phyloP scores from a whole-genome alignment of 2,113 vertebrate genomes.

The Apistogramma diplotaenia region DNA sequence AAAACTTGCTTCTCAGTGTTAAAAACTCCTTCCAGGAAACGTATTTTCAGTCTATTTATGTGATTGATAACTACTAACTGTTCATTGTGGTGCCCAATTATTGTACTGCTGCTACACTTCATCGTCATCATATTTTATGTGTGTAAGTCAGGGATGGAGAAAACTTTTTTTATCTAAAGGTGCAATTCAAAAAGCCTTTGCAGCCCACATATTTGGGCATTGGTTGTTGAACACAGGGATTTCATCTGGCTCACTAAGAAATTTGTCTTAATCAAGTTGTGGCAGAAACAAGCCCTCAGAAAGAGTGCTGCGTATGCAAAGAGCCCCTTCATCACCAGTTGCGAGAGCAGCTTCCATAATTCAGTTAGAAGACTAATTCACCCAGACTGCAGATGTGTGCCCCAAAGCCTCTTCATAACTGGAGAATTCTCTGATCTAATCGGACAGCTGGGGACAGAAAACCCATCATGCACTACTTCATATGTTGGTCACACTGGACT shows the following conservation, averaged over 20 bases:
- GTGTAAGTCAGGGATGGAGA: not conserved
- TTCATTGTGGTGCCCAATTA: conserved; percentile 18
- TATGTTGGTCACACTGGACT: not conserved
- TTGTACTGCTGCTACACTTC: conserved; percentile 13
- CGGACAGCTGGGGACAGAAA: conserved; percentile 7
- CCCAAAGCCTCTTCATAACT: conserved; percentile 27
- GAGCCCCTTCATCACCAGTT: conserved; percentile 16
- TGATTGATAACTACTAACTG: conserved; percentile 6
- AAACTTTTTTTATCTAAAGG: not conserved
- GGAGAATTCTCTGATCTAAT: conserved; percentile 45
- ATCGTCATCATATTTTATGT: conserved; percentile 1
- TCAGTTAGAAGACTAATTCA: conserved; percentile 27
- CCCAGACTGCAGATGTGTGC: conserved; percentile 3
- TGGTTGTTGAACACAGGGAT: not conserved
- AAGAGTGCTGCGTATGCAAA: conserved; percentile 30
- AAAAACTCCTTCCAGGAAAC: conserved; percentile 31
- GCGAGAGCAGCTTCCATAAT: conserved; percentile 20
- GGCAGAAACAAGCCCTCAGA: conserved; percentile 46
- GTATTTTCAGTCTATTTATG: conserved; percentile 10
- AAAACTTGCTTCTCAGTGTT: not conserved
- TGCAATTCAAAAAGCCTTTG: not conserved
- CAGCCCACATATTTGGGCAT: not conserved
- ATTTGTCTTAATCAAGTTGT: conserved; percentile 34
- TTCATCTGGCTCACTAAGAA: conserved; percentile 25
- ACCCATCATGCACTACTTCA: not conserved